Conservation (phyloP, 2,888 invertebrate species). For the Acanthopleura granulata region DNA sequence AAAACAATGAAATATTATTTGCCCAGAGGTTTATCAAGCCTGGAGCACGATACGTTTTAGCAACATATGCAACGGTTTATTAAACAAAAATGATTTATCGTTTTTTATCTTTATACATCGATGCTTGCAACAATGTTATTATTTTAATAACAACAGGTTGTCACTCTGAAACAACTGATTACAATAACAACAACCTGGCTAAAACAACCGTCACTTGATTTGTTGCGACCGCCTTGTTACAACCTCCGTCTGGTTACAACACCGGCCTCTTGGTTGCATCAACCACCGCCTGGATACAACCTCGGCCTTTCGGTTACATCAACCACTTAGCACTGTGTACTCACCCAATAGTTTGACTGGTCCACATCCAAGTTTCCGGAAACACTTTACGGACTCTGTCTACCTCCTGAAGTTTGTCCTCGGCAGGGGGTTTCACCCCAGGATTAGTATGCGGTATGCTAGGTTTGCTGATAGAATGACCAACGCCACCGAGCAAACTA, state of each 20-base stretch:
- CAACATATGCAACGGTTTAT: neutral
- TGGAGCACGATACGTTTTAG: neutral
- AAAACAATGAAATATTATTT: too few relatives aligned
- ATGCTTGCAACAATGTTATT: too few relatives aligned
- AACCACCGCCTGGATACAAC: neutral
- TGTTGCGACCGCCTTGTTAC: too few relatives aligned
- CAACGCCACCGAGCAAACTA: neutral
- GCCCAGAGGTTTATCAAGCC: too few relatives aligned
- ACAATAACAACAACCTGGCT: neutral
- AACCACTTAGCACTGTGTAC: neutral
- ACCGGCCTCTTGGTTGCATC: neutral
- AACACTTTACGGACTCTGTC: slow-evolving; percentile 75
- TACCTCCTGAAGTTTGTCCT: neutral
- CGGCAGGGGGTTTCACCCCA: neutral
- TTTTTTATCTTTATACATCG: too few relatives aligned
- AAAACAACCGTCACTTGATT: neutral
- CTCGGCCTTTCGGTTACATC: neutral
- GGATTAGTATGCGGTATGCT: neutral
- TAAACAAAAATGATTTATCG: neutral
- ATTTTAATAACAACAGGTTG: too few relatives aligned
- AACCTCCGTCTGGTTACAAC: neutral
- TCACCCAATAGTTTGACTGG: slow-evolving; percentile 76
- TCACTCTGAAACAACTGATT: too few relatives aligned
- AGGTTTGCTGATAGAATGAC: neutral
- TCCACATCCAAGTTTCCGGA: slow-evolving; percentile 82